Evolutionary conservation across 1,140 invertebrate genomes (phyloP), one percentile per base, ranked within the genome.

Genomic region (Cydia amplana): DNA sequence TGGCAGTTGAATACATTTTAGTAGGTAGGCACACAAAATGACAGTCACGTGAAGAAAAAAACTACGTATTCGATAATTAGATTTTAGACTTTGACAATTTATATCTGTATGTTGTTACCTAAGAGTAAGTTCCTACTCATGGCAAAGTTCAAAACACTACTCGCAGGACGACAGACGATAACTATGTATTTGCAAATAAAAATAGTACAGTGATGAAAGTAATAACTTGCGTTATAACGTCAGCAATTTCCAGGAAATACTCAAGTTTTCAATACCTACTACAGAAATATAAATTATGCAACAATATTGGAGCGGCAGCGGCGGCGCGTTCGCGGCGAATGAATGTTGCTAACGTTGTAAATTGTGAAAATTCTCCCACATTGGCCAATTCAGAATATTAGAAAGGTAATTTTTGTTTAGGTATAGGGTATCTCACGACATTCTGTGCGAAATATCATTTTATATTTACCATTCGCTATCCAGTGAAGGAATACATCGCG

Each of bases 201-300:
- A 23, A 60, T 51, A 2, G 6, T 51, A 18, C 55, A 60, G 55
- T 23, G 18, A 60, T 23, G 55, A 60, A 60, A 60, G 55, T 60
- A 60, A 60, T 60, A 60, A 60, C 55, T 60, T 60, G 55, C 55
- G 55, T 20, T 60, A 23, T 60, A 23, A 23, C 18, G 55, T 60
- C 20, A 60, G 55, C 55, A 60, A 60, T 60, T 51, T 60, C 55
- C 20, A 60, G 55, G 55, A 60, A 18, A 60, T 20, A 60, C 10
- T 23, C 55, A 60, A 23, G 55, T n/a, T 18, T 51, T 51, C 55
- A 60, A 23, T 23, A 23, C 32, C 32, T 32, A 32, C 55, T 60
- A 23, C 18, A 23, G 55, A 60, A 23, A 60, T 23, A 60, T 60
- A 60, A 60, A 60, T 60, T 60, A 60, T 60, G 55, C 20, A 60